Base-by-base conservation (phyloP, 1,140 invertebrate genomes). In the Aphelenchoides besseyi region DNA sequence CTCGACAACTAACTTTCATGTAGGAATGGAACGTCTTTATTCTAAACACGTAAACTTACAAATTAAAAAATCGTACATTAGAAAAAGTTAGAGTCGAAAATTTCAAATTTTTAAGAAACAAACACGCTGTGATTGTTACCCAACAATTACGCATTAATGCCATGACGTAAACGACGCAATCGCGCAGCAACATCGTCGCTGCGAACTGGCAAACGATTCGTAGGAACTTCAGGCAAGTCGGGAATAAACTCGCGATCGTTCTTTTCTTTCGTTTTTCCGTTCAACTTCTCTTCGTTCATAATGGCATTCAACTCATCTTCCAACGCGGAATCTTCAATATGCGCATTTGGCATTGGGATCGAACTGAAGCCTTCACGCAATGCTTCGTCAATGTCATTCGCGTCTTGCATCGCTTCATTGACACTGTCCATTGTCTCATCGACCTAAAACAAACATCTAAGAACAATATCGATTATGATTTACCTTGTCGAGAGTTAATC, bases 401-500 rank as follows among this genome's bases (percentile, higher is more conserved):
- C 77, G 48, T 84, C 80, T 18, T 79, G 71, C 26, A 81, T 83
- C 3, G 81, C 74, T 32, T 81, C 79, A n/a, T 63, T 54, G 26
- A 81, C 68, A 35, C 64, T 72, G 63, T 81, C 79, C 79, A 81
- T 80, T 28, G 79, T 81, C 18, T 69, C 68, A 37, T 81, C 82
- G 26, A 81, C 76, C 76, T 78, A 30, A 53, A 36, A 36, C 2
- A 8, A 33, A 16, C 28, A 74, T 35, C 73, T 41, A 26, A 54
- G 29, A 70, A 35, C 8, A 55, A 18, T 33, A 61, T n/a, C 2
- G n/a, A 61, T 28, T 2, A 61, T 59, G 5, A 28, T 18, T 18
- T n/a, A 79, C 80, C 26, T 84, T 80, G 16, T 80, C 82, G 2
- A 72, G 55, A 41, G 75, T 81, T 29, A 82, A 59, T 61, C 80